phyloP scores from a whole-genome alignment of 2,888 invertebrate species.

The Ypsolopha scabrella region DNA sequence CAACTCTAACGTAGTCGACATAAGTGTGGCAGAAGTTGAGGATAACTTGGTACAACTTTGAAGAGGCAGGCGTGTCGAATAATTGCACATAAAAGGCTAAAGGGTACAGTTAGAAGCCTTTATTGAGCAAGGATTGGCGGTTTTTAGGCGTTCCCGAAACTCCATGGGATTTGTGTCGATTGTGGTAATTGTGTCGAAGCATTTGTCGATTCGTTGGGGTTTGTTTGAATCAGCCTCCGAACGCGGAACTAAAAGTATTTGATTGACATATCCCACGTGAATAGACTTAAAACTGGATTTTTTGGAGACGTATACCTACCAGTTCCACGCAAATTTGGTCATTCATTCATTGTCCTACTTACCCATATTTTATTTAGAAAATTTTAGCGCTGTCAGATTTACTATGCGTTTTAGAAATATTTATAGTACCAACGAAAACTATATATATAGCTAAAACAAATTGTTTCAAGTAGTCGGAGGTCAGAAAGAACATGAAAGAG shows the following conservation, averaged over 20 bases:
- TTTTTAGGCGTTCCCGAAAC: conserved; percentile 28
- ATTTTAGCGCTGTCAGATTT: too few species aligned
- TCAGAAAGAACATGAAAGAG: too few species aligned
- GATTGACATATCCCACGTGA: conserved; percentile 22
- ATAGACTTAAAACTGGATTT: neutral
- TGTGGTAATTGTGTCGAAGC: conserved; percentile 24
- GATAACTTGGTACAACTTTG: too few species aligned
- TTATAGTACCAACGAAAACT: too few species aligned
- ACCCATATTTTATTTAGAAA: too few species aligned
- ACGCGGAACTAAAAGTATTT: conserved; percentile 13
- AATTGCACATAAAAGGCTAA: conserved; percentile 2
- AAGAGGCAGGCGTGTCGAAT: conserved; percentile 1
- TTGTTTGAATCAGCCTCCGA: conserved; percentile 3
- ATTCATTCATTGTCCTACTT: too few species aligned
- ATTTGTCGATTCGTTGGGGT: neutral
- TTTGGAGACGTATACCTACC: neutral
- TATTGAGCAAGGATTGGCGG: conserved; percentile 9
- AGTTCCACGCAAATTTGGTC: too few species aligned
- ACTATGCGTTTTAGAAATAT: too few species aligned
- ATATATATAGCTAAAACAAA: too few species aligned
- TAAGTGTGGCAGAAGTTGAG: too few species aligned
- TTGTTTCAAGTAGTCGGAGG: too few species aligned
- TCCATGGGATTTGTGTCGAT: conserved; percentile 31
- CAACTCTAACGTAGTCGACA: too few species aligned
- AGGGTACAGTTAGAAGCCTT: conserved; percentile 12